Evolutionary conservation across 2,113 vertebrate genomes (phyloP), one percentile per base, ranked within the genome.

Genomic region (Micromys minutus): DNA sequence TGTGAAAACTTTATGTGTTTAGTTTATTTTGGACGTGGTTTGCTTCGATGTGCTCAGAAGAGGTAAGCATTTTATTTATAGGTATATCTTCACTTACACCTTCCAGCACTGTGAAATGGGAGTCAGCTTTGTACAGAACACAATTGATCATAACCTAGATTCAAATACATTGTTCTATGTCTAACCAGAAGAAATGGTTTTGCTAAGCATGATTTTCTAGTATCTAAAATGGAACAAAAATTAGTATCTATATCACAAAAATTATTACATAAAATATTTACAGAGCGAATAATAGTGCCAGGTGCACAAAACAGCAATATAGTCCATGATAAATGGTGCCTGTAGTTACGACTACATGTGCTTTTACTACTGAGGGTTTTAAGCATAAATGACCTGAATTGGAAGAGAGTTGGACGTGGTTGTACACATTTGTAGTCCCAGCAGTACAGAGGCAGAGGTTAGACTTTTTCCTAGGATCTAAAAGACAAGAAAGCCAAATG

Each of bases 21-120:
- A 95, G 97, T 97, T 87, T 98, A 98, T 92, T 98, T 98, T 97
- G 97, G 97, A 88, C 95, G 97, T 93, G 97, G 96, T 79, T 97
- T 97, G 79, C 97, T 98, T 92, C 94, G 96, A 90, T 96, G 95
- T 94, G 85, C 97, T 93, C 97, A 98, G 67, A 98, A 97, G 45
- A 97, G 97, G 97, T 98, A 97, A 97, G 93, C 36, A 69, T 96
- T 97, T 87, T 91, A 81, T 59, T 87, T 93, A 76, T 75, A 34
- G 42, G 6, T 71, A 87, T 17, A 76, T 95, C 10, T 94, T 95
- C 3, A 31, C 42, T 91, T 29, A 92, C 2, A 47, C 4, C 12
- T 89, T 91, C 93, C 0, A 85, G 13, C 42, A 80, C 77, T 92
- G 15, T 95, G 59, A 91, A 94, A 80, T 81, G 47, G 81, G 16